Base-by-base conservation (phyloP, 2,888 invertebrate genomes). In the Pogonocherus hispidulus region DNA sequence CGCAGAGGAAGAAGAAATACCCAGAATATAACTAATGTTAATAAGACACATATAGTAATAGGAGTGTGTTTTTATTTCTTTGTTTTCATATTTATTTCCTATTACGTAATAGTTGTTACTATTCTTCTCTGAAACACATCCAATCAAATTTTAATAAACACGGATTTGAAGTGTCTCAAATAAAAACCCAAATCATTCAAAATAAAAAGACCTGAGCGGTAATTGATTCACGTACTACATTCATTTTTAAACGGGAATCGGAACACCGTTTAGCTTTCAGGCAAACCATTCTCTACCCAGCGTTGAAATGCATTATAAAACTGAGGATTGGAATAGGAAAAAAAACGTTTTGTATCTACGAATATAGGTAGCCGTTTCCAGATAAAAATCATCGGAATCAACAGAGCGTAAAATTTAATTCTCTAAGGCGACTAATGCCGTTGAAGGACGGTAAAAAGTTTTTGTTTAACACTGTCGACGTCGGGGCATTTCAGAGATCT, bases 361-460 rank as follows among this genome's bases (percentile, higher is more conserved):
- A 11, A 32, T 23, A 16, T 18, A 49, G 49, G 49, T 54, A 35
- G 52, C 22, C 18, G 18, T 16, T 11, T 54, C 9, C 16, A 35
- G 52, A 35, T 54, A 54, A 54, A 54, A 35, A 35, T 54, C 52
- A 16, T 32, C 52, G 16, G 18, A 14, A 8, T 18, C 55, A 55
- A 5, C 37, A 20, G 20, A 55, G 41, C 55, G 55, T 55, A 37
- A 37, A 55, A 55, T 55, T 37, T 55, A 55, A 55, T 55, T 20
- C 55, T 41, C 37, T 6, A 18, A 54, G 52, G 9, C 32, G 52
- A 54, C 23, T 52, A 52, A 54, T 51, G 23, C 52, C 11, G 18
- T 19, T 35, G 52, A 35, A 32, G 16, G 35, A 23, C 16, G 16
- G 16, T 11, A 35, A 54, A 32, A 54, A 23, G 19, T 54, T 32